Conservation (phyloP, 2,797 vertebrate genomes). For the Cygnus olor region DNA sequence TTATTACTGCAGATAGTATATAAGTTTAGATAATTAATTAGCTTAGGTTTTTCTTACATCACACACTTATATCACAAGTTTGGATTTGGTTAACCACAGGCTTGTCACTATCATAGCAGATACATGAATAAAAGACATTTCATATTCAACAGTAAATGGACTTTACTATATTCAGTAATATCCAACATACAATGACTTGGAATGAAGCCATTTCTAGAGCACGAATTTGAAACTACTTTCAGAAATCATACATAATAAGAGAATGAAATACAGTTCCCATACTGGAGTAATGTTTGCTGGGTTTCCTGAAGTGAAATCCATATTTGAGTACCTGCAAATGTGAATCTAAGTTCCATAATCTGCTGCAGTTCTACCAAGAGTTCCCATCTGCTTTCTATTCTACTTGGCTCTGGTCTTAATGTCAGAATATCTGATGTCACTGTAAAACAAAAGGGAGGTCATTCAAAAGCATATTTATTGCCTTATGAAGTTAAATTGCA, state of each 20-base stretch:
- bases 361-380: background rate
- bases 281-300: background rate
- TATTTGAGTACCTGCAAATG: constrained; percentile 3
- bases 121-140: constrained; percentile 3
- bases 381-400: background rate
- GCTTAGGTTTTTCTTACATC: background rate
- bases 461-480: background rate
- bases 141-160: background rate
- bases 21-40: background rate
- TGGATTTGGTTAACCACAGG: background rate
- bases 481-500: constrained; percentile 4
- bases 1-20: background rate
- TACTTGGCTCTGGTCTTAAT: background rate
- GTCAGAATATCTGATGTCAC: constrained; percentile 11
- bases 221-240: constrained; percentile 35
- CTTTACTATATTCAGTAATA: constrained; percentile 12
- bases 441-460: constrained; percentile 33
- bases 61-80: background rate
- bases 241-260: constrained; percentile 2
- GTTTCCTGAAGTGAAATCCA: constrained; percentile 35
- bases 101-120: background rate
- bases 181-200: background rate
- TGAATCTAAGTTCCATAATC: background rate
- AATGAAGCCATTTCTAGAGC: constrained; percentile 23
- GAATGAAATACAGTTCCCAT: background rate